Percentiles rank a stretch among this genome's conserved stretches.
phyloP scores from a whole-genome alignment of 1,140 invertebrate species.

The Drosophila nigrodunni region DNA sequence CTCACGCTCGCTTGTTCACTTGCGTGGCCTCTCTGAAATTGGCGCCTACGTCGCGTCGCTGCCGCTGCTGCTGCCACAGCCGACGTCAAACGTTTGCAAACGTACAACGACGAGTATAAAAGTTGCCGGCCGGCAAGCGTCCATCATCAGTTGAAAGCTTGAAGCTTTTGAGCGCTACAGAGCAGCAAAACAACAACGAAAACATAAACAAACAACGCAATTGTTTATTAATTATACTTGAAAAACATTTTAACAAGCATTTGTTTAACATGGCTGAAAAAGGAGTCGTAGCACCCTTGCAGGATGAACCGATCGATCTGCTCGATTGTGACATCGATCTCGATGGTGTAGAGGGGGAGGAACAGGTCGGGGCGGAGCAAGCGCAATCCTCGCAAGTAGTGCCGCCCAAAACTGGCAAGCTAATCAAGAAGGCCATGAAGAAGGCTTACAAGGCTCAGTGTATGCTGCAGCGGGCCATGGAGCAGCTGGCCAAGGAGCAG shows the following conservation, averaged over 20 bases:
- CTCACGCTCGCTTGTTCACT: background rate
- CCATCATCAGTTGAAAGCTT: constrained; percentile 51
- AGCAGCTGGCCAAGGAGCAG: constrained; percentile 50
- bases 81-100: constrained; percentile 45
- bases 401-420: background rate
- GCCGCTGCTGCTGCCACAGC: constrained; percentile 11
- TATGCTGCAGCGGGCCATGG: constrained; percentile 56
- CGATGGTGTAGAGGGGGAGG: constrained; percentile 18
- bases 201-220: background rate
- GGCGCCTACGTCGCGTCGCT: background rate
- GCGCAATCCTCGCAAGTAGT: constrained; percentile 12
- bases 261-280: constrained; percentile 29
- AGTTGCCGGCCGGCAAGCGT: constrained; percentile 64
- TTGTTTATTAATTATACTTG: background rate
- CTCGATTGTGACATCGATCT: constrained; percentile 55
- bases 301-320: constrained; percentile 27
- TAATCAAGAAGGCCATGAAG: constrained; percentile 60
- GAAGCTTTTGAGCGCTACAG: constrained; percentile 32
- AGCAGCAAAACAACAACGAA: background rate
- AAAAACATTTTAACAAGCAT: background rate
- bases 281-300: constrained; percentile 3
- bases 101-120: constrained; percentile 57
- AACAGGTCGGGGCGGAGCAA: constrained; percentile 1
- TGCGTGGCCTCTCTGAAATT: background rate
- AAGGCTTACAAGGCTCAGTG: constrained; percentile 60